Evolutionary conservation across 2,888 invertebrate species (phyloP).

Genomic region (Ectemnius continuus): DNA sequence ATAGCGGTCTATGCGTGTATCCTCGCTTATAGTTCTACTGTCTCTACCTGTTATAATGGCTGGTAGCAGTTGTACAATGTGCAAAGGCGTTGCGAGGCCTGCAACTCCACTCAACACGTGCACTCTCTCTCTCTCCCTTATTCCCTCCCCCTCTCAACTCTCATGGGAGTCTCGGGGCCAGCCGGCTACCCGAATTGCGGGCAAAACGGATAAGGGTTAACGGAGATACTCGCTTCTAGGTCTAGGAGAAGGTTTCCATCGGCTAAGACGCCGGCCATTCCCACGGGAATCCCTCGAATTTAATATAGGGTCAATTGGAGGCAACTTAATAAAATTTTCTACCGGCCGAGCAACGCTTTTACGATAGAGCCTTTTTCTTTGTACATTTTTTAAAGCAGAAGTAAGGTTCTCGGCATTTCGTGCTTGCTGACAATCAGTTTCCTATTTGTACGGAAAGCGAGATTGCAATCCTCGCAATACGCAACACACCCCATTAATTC

Average conservation of each 20-base stretch:
- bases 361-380: too few relatives aligned
- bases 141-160: constrained; percentile 20
- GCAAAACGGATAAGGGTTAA: constrained; percentile 45
- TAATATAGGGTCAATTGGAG: constrained; percentile 76
- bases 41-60: not conserved
- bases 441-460: too few relatives aligned
- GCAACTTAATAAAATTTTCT: constrained; percentile 74
- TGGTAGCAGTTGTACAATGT: constrained; percentile 43
- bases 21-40: constrained; percentile 4
- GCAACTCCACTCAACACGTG: constrained; percentile 60
- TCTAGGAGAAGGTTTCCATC: constrained; percentile 42
- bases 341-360: constrained; percentile 43
- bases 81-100: constrained; percentile 31
- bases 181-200: constrained; percentile 52
- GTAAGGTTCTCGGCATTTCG: too few relatives aligned
- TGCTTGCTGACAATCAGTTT: too few relatives aligned
- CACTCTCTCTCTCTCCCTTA: constrained; percentile 16
- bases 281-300: constrained; percentile 73
- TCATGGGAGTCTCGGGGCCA: constrained; percentile 56
- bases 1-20: constrained; percentile 7
- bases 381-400: too few relatives aligned
- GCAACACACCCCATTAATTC: constrained; percentile 40
- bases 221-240: constrained; percentile 19
- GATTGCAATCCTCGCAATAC: too few relatives aligned
- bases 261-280: constrained; percentile 62